Evolutionary conservation across 37 sponge, comb jelly and placozoan species (phyloP).

Genomic region (Halisarca cf. caerulea): DNA sequence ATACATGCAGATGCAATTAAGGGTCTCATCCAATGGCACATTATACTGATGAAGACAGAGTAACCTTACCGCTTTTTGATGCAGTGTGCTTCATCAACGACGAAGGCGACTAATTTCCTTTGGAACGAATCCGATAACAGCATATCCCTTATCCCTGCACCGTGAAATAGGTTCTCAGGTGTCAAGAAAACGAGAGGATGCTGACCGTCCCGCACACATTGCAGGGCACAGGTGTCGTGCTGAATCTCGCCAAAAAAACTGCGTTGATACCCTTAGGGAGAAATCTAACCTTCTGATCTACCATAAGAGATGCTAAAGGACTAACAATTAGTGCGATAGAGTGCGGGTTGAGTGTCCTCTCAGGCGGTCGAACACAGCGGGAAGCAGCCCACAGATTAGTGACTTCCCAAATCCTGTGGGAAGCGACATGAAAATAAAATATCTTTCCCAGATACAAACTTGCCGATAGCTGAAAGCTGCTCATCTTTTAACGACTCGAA

Average conservation of each 20-base stretch:
- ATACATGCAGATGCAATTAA: no score
- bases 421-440: conserved; percentile 8
- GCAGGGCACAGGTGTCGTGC: background rate
- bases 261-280: background rate
- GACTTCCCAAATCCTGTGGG: background rate
- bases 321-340: background rate
- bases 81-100: conserved; percentile 1
- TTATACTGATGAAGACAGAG: no score
- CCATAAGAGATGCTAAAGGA: background rate
- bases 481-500: background rate
- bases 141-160: background rate
- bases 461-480: background rate
- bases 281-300: background rate
- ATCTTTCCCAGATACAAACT: background rate
- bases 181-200: conserved; percentile 1
- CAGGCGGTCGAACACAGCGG: background rate
- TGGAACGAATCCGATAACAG: no score
- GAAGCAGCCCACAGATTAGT: background rate
- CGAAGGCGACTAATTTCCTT: background rate
- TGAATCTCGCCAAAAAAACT: no score
- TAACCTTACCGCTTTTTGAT: background rate
- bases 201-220: conserved; percentile 5
- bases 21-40: no score
- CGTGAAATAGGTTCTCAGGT: background rate
- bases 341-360: background rate